Conservation (phyloP, 2,797 vertebrate species). For the Sebastes vulpes region DNA sequence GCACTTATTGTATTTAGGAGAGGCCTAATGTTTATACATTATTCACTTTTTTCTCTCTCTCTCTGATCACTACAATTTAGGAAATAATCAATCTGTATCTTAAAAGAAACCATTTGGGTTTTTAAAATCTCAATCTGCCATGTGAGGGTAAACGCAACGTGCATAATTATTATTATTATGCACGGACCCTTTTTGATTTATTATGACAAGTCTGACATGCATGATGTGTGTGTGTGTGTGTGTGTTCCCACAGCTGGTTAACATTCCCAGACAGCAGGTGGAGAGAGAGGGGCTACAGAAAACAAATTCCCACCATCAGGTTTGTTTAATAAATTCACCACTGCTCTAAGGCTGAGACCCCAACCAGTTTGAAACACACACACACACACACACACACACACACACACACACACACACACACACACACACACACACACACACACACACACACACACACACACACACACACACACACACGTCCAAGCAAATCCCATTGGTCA, state of each 20-base stretch:
- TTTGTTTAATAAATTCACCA: constrained; percentile 42
- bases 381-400: not conserved
- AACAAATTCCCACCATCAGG: constrained; percentile 32
- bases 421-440: not conserved
- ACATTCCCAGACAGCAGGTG: constrained; percentile 61
- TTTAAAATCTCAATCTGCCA: not conserved
- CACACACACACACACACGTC: not conserved
- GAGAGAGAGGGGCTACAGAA: constrained; percentile 28
- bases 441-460: not conserved
- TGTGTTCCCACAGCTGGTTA: constrained; percentile 35
- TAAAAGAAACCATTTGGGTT: not conserved
- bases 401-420: not conserved
- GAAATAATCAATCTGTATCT: too few relatives aligned
- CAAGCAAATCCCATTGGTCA: too few relatives aligned
- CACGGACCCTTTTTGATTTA: not conserved
- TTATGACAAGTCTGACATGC: not conserved
- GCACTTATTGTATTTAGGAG: not conserved
- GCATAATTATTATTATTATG: not conserved
- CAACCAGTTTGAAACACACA: constrained; percentile 2
- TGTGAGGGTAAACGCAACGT: not conserved
- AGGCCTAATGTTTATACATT: not conserved
- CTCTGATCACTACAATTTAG: not conserved
- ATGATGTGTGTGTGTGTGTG: constrained; percentile 2
- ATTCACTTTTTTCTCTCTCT: not conserved
- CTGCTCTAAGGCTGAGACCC: constrained; percentile 30